Base-by-base conservation (phyloP, 2,113 vertebrate genomes). In the Onychostruthus taczanowskii region DNA sequence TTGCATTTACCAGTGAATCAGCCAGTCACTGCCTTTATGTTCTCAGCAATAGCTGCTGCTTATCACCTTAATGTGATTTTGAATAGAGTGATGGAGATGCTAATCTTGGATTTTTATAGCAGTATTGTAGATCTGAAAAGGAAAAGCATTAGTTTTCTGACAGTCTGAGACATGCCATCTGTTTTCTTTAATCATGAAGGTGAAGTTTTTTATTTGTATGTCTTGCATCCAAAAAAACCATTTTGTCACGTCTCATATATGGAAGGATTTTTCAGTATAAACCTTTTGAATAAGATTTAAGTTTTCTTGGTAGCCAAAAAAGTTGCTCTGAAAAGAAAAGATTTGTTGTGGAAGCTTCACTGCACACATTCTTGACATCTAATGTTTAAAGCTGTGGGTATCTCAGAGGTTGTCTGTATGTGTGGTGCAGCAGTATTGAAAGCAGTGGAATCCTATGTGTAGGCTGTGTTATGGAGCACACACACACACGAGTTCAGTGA, bases 61-160 rank as follows among this genome's bases (percentile, higher is more conserved):
- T 80, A 37, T 80, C 63, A 59, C 63, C 59, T 78, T 78, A 64
- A 84, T 61, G 28, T 59, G 74, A 47, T 47, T 92, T 53, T 92
- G 66, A 86, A 75, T 84, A 72, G 90, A 66, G 61, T 49, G 69
- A 44, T 77, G 49, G 52, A 81, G 69, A 87, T 95, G 44, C 58
- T 95, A 82, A 82, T 89, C 80, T 78, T 72, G 77, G 55, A 72
- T 75, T 94, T 90, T 95, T 92, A 64, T 64, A 49, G 53, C n/a
- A 24, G 35, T 74, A 59, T 75, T 84, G 66, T 82, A 75, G 69
- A 62, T 61, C 24, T 68, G 77, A 61, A 82, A 78, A 84, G 37
- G 56, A 86, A 94, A 87, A 75, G 24, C 30, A 64, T 78, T 91
- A 5, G 33, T 91, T 94, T 91, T 91, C 73, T 91, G 85, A 30